These are phyloP conservation scores for Nomada fucata DNA, from an alignment of 2,888 invertebrate genomes.

Conservation along the genomic window DNA sequence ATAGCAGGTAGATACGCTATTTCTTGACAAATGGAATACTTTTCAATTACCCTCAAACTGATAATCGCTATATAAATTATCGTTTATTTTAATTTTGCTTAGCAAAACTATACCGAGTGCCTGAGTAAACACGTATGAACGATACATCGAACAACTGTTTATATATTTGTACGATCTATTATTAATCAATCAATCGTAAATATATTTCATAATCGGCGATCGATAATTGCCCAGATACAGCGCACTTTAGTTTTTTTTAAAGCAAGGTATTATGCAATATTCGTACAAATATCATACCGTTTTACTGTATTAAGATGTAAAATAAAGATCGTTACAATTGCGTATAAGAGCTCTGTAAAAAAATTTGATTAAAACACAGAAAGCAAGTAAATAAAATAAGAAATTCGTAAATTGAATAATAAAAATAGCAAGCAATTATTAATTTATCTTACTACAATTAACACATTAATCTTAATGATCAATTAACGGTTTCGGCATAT, in stretches of 20 bases:
- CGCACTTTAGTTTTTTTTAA: neutral
- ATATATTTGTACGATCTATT: neutral
- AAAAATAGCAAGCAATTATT: neutral
- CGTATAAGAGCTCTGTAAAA: neutral
- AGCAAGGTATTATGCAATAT: neutral
- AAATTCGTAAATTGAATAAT: conserved; percentile 8
- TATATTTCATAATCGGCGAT: conserved; percentile 20
- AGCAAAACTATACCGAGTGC: neutral
- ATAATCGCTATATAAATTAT: neutral
- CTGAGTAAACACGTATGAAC: neutral
- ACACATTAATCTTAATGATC: conserved; percentile 19
- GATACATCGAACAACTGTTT: neutral
- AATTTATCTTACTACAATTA: conserved; percentile 17
- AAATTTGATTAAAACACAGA: neutral
- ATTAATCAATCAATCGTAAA: conserved; percentile 1
- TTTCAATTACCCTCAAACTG: neutral
- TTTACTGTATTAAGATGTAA: neutral
- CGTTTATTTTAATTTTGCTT: neutral
- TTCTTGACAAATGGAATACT: neutral
- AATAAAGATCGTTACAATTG: neutral
- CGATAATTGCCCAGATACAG: conserved; percentile 24
- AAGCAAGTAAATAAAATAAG: neutral
- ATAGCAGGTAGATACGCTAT: conserved; percentile 6
- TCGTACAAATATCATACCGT: neutral
- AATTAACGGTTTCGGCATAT: conserved; percentile 29